phyloP scores from a whole-genome alignment of 2,797 vertebrate genomes.

The Chaunax sp. region DNA sequence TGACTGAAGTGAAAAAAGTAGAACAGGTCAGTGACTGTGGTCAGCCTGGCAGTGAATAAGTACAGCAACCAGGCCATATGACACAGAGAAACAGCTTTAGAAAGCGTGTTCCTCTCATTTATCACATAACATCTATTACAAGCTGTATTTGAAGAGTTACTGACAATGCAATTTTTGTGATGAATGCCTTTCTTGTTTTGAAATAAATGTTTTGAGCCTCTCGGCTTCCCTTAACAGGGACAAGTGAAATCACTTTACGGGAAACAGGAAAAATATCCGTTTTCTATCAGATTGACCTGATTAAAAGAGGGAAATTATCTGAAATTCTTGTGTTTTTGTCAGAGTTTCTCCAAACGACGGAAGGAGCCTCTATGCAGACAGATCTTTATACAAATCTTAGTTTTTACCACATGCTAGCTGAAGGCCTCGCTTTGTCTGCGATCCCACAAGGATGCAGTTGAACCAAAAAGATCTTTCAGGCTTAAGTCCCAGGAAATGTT shows the following conservation, averaged over 20 bases:
- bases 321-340: slow-evolving; percentile 27
- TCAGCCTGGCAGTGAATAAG: slow-evolving; percentile 45
- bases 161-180: slow-evolving; percentile 53
- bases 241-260: slow-evolving; percentile 37
- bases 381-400: slow-evolving; percentile 56
- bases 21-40: slow-evolving; percentile 49
- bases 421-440: slow-evolving; percentile 39
- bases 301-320: slow-evolving; percentile 9
- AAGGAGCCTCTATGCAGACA: slow-evolving; percentile 41
- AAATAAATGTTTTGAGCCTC: slow-evolving; percentile 49
- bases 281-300: slow-evolving; percentile 22
- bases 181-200: slow-evolving; percentile 45
- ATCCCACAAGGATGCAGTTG: slow-evolving; percentile 43
- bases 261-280: slow-evolving; percentile 22
- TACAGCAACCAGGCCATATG: slow-evolving; percentile 9
- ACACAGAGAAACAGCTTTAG: slow-evolving; percentile 21
- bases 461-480: slow-evolving; percentile 48
- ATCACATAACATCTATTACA: slow-evolving; percentile 27
- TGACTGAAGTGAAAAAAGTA: slow-evolving; percentile 50
- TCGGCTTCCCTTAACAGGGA: slow-evolving; percentile 42
- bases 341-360: slow-evolving; percentile 33
- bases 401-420: slow-evolving; percentile 44
- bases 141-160: slow-evolving; percentile 36
- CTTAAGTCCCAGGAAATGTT: slow-evolving; percentile 36
- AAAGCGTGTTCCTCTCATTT: slow-evolving; percentile 33